These are phyloP conservation scores for Drosophila trichaetosa DNA, from an alignment of 2,888 invertebrate species.

Conservation along the genomic window DNA sequence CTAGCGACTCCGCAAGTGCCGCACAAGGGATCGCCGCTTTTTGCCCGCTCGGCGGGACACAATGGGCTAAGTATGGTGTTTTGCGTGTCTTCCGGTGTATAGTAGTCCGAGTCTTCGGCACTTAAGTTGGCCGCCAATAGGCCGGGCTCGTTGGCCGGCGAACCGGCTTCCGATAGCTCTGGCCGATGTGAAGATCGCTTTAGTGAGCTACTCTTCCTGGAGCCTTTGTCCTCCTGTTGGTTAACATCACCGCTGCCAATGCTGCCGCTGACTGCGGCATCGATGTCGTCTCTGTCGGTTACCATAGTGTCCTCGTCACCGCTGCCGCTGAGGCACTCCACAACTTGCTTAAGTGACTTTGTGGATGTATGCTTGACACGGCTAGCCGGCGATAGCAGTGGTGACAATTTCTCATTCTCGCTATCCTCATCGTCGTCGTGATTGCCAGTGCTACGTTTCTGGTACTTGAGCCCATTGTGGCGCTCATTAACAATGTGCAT, in stretches of 20 bases:
- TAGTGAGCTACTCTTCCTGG: conserved; percentile 51
- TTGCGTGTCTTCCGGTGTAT: conserved; percentile 91
- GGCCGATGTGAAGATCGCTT: conserved; percentile 38
- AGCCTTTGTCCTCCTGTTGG: conserved; percentile 40
- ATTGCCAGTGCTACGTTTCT: conserved; percentile 48
- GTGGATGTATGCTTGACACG: conserved; percentile 62
- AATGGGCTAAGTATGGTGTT: conserved; percentile 89
- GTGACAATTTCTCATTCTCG: conserved; percentile 93
- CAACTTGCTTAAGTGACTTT: conserved; percentile 67
- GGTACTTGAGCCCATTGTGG: conserved; percentile 72
- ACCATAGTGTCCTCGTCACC: conserved; percentile 30
- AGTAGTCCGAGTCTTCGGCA: conserved; percentile 91
- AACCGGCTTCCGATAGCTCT: conserved; percentile 39
- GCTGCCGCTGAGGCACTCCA: conserved; percentile 39
- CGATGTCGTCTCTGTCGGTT: conserved; percentile 31
- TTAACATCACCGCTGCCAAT: conserved; percentile 2
- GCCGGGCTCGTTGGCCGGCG: conserved; percentile 28
- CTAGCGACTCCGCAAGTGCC: conserved; percentile 25
- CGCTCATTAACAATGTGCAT: conserved; percentile 88
- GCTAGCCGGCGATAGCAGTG: conserved; percentile 86
- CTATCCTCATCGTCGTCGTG: conserved; percentile 89
- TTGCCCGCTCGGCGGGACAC: conserved; percentile 83
- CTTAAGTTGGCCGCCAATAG: conserved; percentile 54
- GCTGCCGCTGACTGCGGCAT: conserved; percentile 26
- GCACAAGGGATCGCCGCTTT: conserved; percentile 68